These are phyloP conservation scores for Tangara arthus DNA, from an alignment of 2,797 vertebrate species.

Conservation along the genomic window DNA sequence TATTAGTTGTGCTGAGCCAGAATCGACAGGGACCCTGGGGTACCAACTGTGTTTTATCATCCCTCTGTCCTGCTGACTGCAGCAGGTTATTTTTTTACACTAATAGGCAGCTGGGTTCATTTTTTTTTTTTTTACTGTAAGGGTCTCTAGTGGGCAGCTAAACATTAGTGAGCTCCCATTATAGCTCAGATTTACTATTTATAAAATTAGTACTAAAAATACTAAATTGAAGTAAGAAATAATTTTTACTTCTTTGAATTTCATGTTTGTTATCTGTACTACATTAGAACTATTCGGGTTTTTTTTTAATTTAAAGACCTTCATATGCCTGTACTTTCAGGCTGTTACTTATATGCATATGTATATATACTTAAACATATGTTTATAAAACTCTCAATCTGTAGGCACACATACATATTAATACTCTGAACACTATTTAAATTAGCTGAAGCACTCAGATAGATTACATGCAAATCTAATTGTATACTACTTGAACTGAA, in stretches of 20 bases:
- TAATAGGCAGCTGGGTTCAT: background rate
- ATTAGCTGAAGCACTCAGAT: background rate
- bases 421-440: background rate
- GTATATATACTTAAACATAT: background rate
- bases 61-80: slow-evolving; percentile 15
- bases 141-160: background rate
- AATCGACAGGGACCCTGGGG: background rate
- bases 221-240: background rate
- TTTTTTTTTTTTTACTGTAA: background rate
- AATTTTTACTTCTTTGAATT: background rate
- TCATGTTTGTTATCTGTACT: background rate
- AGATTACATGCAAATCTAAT: background rate
- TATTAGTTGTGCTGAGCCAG: background rate
- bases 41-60: background rate
- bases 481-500: background rate
- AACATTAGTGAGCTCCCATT: background rate
- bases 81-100: background rate
- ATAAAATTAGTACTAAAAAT: slow-evolving; percentile 3
- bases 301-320: background rate
- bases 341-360: background rate
- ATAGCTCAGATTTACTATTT: background rate
- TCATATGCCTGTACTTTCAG: background rate
- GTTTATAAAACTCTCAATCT: background rate
- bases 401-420: background rate
- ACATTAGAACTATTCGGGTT: fast-evolving